These are phyloP conservation scores for Poeciliopsis occidentalis DNA, from an alignment of 2,113 vertebrate genomes.

Conservation along the genomic window DNA sequence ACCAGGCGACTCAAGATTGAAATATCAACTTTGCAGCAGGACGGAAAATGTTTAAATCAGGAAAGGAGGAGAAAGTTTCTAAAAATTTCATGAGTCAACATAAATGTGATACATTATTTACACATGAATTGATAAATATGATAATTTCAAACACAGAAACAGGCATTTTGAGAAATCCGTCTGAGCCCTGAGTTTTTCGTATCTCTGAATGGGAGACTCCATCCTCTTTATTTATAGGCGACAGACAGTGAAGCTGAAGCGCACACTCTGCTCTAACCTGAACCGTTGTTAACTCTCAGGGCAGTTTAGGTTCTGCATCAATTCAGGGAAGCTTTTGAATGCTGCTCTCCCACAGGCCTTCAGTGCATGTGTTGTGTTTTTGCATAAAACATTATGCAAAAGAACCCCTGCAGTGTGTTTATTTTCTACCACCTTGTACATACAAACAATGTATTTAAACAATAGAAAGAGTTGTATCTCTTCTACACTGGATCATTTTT, in stretches of 20 bases:
- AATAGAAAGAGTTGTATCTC: constrained; percentile 8
- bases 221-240: too few species aligned
- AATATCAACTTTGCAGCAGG: constrained; percentile 5
- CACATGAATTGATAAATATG: constrained; percentile 38
- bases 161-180: constrained; percentile 55
- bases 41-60: background rate
- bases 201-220: too few species aligned
- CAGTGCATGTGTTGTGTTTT: constrained; percentile 11
- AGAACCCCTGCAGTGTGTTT: constrained; percentile 2
- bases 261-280: too few species aligned
- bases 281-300: too few species aligned
- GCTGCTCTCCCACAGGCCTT: background rate
- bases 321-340: too few species aligned
- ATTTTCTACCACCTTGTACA: background rate
- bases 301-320: too few species aligned
- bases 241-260: too few species aligned
- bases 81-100: constrained; percentile 10
- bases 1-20: too few species aligned
- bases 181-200: constrained; percentile 57
- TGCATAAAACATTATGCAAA: constrained; percentile 36
- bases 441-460: constrained; percentile 13
- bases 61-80: constrained; percentile 1
- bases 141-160: constrained; percentile 56
- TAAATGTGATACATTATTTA: constrained; percentile 49
- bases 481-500: background rate